Evolutionary conservation across 2,797 vertebrate genomes (phyloP).

Genomic region (Pseudochaenichthys georgianus): DNA sequence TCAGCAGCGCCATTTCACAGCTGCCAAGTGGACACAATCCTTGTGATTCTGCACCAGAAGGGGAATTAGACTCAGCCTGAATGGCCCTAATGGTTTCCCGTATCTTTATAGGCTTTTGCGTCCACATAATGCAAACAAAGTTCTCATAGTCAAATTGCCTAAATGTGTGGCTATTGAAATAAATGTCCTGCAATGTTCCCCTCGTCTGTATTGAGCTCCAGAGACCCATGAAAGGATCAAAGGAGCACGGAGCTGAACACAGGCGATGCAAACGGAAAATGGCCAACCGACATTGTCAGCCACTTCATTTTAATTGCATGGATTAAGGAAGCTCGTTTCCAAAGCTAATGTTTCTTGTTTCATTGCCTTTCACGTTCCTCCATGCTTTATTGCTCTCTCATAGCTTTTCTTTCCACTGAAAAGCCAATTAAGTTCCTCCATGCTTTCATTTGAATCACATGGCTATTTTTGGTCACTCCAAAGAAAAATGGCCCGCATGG

Average conservation of each 20-base stretch:
- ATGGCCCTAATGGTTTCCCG: slow-evolving; percentile 13
- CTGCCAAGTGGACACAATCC: slow-evolving; percentile 44
- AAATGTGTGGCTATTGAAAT: slow-evolving; percentile 37
- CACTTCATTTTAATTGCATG: slow-evolving; percentile 77
- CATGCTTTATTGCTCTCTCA: slow-evolving; percentile 61
- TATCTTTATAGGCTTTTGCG: slow-evolving; percentile 28
- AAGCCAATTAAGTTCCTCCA: slow-evolving; percentile 66
- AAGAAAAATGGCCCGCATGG: slow-evolving; percentile 49
- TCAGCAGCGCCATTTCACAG: slow-evolving; percentile 39
- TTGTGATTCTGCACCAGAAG: slow-evolving; percentile 5
- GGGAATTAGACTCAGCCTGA: slow-evolving; percentile 26
- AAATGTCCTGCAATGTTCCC: slow-evolving; percentile 41
- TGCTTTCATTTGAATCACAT: slow-evolving; percentile 59
- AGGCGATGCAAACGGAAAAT: slow-evolving; percentile 33
- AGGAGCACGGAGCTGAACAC: slow-evolving; percentile 39
- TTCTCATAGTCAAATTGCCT: slow-evolving; percentile 47
- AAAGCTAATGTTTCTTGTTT: slow-evolving; percentile 79
- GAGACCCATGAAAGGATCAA: slow-evolving; percentile 64
- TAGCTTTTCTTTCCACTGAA: slow-evolving; percentile 62
- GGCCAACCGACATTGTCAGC: slow-evolving; percentile 65
- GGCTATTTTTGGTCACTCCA: slow-evolving; percentile 36
- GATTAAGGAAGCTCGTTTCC: slow-evolving; percentile 76
- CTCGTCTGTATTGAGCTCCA: slow-evolving; percentile 40
- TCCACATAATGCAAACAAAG: slow-evolving; percentile 40
- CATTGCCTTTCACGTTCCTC: slow-evolving; percentile 60